phyloP scores from a whole-genome alignment of 2,888 invertebrate genomes.

The Phalera bucephala region DNA sequence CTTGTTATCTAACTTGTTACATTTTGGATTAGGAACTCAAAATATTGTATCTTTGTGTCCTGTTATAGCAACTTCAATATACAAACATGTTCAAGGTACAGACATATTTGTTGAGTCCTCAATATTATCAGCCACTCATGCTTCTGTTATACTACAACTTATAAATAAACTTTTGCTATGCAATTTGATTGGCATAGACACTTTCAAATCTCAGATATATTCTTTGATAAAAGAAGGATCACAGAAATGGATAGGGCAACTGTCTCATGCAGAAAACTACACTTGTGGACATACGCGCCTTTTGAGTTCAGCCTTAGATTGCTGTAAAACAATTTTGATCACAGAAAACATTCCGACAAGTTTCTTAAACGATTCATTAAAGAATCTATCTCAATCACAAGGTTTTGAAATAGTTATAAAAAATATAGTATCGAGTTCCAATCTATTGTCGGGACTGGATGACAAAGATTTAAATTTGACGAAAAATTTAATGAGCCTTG shows the following conservation, averaged over 20 bases:
- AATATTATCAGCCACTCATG: constrained; percentile 81
- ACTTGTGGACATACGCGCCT: constrained; percentile 72
- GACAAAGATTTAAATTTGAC: constrained; percentile 50
- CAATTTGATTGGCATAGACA: constrained; percentile 40
- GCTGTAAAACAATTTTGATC: constrained; percentile 56
- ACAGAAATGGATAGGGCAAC: constrained; percentile 76
- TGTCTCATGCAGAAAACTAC: constrained; percentile 57
- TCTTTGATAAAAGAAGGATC: constrained; percentile 65
- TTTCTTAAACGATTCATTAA: constrained; percentile 54
- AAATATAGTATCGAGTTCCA: constrained; percentile 62
- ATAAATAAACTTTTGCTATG: constrained; percentile 56
- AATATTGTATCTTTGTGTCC: constrained; percentile 76
- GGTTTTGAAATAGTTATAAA: constrained; percentile 69
- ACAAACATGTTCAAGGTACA: constrained; percentile 83
- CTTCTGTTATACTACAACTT: constrained; percentile 79
- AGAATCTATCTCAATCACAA: constrained; percentile 60
- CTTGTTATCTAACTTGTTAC: constrained; percentile 80
- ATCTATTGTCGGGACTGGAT: constrained; percentile 65
- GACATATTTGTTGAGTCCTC: constrained; percentile 71
- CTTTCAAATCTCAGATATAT: constrained; percentile 59
- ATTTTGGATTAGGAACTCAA: constrained; percentile 76
- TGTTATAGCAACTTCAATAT: constrained; percentile 78
- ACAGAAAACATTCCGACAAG: constrained; percentile 51
- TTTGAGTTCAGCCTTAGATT: constrained; percentile 62
- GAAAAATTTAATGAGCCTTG: constrained; percentile 64